phyloP scores from a whole-genome alignment of 2,113 vertebrate genomes.

The Mirounga angustirostris region DNA sequence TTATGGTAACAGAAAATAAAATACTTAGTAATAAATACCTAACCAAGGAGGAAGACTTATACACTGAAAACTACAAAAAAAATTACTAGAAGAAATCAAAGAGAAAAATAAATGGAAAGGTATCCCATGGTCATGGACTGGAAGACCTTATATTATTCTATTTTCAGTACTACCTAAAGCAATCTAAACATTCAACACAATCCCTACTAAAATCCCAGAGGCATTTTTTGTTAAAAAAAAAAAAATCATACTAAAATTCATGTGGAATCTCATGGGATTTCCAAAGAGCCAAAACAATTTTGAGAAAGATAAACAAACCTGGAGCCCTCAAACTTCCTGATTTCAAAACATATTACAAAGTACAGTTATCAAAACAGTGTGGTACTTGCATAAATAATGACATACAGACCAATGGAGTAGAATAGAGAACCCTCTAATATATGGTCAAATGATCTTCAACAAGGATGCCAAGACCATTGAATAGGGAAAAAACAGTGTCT shows the following conservation, averaged over 20 bases:
- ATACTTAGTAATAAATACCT: background rate
- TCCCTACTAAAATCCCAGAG: background rate
- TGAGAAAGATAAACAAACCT: background rate
- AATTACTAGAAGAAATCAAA: background rate
- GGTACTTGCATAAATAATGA: background rate
- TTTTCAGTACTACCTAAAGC: background rate
- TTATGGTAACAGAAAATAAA: background rate
- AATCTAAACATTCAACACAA: background rate
- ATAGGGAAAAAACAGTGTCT: too few relatives aligned
- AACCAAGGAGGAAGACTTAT: background rate
- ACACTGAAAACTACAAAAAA: background rate
- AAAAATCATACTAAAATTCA: background rate
- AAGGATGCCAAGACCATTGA: background rate
- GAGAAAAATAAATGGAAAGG: background rate
- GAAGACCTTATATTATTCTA: background rate
- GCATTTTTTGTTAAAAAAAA: background rate
- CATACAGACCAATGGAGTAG: background rate
- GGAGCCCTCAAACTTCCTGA: background rate
- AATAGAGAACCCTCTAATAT: background rate
- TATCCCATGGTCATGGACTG: background rate
- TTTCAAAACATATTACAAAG: background rate
- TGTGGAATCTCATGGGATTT: background rate
- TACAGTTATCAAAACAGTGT: background rate
- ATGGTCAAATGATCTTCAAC: background rate
- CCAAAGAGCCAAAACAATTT: background rate